These are phyloP conservation scores for Oxygymnocypris stewartii DNA, from an alignment of 2,113 vertebrate genomes.

Conservation along the genomic window DNA sequence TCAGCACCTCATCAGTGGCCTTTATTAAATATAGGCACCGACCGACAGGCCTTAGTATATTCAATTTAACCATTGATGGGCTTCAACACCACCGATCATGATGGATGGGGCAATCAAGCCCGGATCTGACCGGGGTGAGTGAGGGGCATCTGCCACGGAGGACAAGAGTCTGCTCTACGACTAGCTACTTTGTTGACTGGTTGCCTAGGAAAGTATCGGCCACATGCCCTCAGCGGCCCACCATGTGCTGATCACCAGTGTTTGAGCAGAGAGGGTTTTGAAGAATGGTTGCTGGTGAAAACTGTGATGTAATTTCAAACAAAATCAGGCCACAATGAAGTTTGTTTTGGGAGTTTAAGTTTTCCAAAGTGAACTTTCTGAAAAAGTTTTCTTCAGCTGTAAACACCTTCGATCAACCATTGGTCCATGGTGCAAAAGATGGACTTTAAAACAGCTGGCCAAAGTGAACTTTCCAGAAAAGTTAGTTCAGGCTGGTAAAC, in stretches of 20 bases:
- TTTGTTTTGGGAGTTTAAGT: background rate
- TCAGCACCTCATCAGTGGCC: constrained; percentile 81
- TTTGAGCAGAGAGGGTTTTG: background rate
- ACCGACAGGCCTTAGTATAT: constrained; percentile 83
- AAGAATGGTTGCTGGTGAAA: too few relatives aligned
- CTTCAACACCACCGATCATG: constrained; percentile 76
- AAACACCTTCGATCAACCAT: too few relatives aligned
- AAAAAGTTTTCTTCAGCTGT: too few relatives aligned
- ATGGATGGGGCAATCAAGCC: constrained; percentile 81
- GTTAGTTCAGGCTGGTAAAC: background rate
- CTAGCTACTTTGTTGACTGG: background rate
- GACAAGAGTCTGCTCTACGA: background rate
- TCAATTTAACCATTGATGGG: constrained; percentile 81
- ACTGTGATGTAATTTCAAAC: background rate
- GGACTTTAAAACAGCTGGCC: too few relatives aligned
- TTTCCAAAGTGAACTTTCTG: too few relatives aligned
- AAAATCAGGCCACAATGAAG: background rate
- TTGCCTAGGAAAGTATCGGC: background rate
- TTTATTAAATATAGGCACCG: constrained; percentile 84
- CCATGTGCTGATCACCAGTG: background rate
- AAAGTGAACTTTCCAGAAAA: background rate
- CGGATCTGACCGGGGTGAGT: constrained; percentile 62
- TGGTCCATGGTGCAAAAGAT: too few relatives aligned
- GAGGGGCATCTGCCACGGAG: background rate
- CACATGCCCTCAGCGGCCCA: background rate